Conservation (phyloP, 2,113 vertebrate genomes). For the Stercorarius parasiticus region DNA sequence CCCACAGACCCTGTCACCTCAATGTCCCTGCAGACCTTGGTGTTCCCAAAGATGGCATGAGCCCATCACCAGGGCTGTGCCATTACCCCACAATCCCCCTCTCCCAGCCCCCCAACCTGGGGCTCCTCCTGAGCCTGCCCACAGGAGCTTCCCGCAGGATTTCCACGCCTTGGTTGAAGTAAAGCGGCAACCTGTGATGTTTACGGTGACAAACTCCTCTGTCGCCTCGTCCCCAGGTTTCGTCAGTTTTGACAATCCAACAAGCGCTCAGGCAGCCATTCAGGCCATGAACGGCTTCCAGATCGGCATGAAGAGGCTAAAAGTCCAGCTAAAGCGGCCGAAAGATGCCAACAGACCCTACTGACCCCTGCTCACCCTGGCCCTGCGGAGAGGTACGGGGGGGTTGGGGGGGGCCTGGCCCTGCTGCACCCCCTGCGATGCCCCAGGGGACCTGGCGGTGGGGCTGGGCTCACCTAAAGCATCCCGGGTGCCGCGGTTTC, state of each 20-base stretch:
- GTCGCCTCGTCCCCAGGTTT: slow-evolving; percentile 80
- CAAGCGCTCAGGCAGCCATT: slow-evolving; percentile 97
- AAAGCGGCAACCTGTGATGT: rapidly evolving
- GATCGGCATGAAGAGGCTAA: slow-evolving; percentile 99
- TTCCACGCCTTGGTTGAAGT: rapidly evolving
- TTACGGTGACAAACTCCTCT: neutral
- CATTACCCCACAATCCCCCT: neutral
- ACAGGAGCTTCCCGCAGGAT: neutral
- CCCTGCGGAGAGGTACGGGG: slow-evolving; percentile 80
- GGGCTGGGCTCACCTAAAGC: neutral
- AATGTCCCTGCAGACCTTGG: neutral
- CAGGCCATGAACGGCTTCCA: slow-evolving; percentile 99
- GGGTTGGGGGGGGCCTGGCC: neutral
- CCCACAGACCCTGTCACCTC: neutral
- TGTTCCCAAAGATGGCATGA: neutral
- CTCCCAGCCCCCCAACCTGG: neutral
- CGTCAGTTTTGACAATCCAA: slow-evolving; percentile 98
- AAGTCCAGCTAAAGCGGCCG: slow-evolving; percentile 97
- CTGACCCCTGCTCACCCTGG: slow-evolving; percentile 79
- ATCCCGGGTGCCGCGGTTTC: rapidly evolving
- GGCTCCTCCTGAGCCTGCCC: neutral
- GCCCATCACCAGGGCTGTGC: neutral
- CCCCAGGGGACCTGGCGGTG: rapidly evolving
- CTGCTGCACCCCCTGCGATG: rapidly evolving
- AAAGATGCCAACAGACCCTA: slow-evolving; percentile 99